Conservation (phyloP, 2,888 invertebrate species). For the Entomobrya proxima region DNA sequence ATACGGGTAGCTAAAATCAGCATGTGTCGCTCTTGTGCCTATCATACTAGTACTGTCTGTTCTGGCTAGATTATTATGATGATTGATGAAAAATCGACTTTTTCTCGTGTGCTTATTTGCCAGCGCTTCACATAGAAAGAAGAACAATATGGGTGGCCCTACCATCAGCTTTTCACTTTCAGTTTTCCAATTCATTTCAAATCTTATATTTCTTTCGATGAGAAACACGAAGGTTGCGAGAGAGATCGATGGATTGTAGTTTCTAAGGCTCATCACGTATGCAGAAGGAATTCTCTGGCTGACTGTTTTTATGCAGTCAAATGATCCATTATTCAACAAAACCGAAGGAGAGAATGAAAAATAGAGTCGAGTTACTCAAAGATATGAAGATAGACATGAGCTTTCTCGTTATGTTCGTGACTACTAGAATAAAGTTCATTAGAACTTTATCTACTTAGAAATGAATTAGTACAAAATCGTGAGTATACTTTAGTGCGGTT, state of each 20-base stretch:
- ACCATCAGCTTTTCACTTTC: neutral
- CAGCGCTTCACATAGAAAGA: neutral
- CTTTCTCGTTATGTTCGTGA: neutral
- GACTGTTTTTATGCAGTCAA: constrained; percentile 7
- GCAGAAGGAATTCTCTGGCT: constrained; percentile 5
- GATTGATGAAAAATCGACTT: constrained; percentile 55
- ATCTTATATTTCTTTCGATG: neutral
- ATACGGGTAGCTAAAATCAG: neutral
- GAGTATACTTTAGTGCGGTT: neutral
- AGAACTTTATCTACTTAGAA: neutral
- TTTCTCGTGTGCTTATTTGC: constrained; percentile 7
- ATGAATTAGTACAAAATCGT: neutral
- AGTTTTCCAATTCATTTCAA: constrained; percentile 29
- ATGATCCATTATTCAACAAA: constrained; percentile 44
- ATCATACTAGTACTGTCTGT: neutral
- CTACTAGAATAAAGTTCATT: neutral
- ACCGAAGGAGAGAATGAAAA: neutral
- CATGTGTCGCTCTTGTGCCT: constrained; percentile 24
- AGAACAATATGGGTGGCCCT: neutral
- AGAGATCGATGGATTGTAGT: neutral
- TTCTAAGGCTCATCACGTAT: constrained; percentile 18
- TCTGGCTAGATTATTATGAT: constrained; percentile 23
- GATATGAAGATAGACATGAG: neutral
- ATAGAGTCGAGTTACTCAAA: constrained; percentile 20
- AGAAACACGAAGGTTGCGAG: neutral